phyloP scores from a whole-genome alignment of 2,888 invertebrate species.

The Acleris emargana region DNA sequence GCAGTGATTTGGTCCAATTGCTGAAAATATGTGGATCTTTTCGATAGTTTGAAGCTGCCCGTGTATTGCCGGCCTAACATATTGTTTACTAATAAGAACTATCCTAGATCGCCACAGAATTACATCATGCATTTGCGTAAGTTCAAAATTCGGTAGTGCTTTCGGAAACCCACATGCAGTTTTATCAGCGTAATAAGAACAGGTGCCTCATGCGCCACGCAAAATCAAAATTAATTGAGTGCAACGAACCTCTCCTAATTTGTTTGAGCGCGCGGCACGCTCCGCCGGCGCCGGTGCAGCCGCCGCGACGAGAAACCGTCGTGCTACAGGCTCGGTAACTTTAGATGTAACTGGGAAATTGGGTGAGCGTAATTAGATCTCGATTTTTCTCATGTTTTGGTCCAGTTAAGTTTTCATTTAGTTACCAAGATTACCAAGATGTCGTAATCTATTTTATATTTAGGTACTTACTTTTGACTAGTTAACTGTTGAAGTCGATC shows the following conservation, averaged over 20 bases:
- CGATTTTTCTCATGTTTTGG: not conserved
- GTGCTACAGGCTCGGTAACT: not conserved
- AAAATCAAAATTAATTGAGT: conserved; percentile 29
- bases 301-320: not conserved
- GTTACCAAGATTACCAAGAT: not conserved
- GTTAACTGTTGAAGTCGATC: no score
- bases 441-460: no score
- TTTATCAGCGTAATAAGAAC: not conserved
- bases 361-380: not conserved
- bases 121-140: not conserved
- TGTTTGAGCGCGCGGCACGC: conserved; percentile 13
- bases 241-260: conserved; percentile 26
- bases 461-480: no score
- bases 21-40: no score
- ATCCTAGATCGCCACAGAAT: no score
- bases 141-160: conserved; percentile 1
- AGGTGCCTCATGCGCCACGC: not conserved
- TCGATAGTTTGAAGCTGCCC: no score
- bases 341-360: conserved; percentile 1
- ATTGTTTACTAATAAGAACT: no score
- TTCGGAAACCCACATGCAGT: conserved; percentile 1
- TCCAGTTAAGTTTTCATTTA: not conserved
- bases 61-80: no score
- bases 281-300: conserved; percentile 8
- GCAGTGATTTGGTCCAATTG: no score